Conservation (phyloP, 2,113 vertebrate species). For the Tachuris rubrigastra region DNA sequence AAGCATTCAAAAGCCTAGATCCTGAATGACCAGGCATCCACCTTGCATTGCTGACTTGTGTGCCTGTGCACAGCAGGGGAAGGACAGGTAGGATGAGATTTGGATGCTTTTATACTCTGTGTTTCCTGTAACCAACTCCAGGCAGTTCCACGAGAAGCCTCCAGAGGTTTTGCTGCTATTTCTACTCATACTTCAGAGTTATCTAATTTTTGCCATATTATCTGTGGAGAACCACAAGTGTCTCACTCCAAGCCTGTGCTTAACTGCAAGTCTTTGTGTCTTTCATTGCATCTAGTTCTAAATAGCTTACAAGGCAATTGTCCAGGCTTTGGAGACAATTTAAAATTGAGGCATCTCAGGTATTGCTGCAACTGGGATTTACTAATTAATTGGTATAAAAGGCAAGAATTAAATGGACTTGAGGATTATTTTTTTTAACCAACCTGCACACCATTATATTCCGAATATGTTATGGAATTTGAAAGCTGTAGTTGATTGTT, state of each 20-base stretch:
- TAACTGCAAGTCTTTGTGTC: background rate
- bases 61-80: background rate
- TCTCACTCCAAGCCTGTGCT: background rate
- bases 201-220: background rate
- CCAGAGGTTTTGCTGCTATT: background rate
- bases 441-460: background rate
- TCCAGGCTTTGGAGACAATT: background rate
- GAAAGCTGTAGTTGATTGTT: background rate
- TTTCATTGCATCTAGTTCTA: background rate
- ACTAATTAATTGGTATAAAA: background rate
- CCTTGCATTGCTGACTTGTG: background rate
- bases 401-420: background rate
- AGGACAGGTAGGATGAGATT: background rate
- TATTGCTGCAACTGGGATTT: background rate
- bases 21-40: accelerated
- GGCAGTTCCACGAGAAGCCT: background rate
- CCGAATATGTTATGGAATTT: background rate
- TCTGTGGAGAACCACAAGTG: background rate
- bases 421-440: background rate
- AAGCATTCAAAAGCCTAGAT: background rate
- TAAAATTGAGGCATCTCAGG: background rate
- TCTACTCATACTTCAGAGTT: background rate
- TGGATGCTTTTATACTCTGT: background rate
- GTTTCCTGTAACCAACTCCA: background rate
- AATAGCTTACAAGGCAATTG: background rate